Evolutionary conservation across 2,888 invertebrate species (phyloP).

Genomic region (Tetragonula carbonaria): DNA sequence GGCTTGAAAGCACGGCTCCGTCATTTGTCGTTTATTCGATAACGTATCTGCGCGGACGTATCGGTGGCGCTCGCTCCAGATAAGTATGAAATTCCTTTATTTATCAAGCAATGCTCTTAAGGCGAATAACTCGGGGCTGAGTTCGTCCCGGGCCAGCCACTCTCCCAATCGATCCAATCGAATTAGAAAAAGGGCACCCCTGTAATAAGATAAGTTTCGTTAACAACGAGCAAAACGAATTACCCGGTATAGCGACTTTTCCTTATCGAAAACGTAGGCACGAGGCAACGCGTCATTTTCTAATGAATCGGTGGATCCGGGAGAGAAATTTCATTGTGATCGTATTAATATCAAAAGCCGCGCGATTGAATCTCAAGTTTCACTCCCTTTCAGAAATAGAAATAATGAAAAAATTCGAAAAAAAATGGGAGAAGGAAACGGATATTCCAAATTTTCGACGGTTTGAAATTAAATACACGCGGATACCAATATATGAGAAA

Average conservation of each 20-base stretch:
- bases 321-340: not conserved
- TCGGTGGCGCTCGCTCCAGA: constrained; percentile 58
- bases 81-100: constrained; percentile 75
- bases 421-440: too few relatives aligned
- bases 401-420: too few relatives aligned
- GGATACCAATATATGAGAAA: not conserved
- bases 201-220: constrained; percentile 60
- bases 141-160: constrained; percentile 1
- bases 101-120: constrained; percentile 82
- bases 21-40: constrained; percentile 64
- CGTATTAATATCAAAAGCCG: not conserved
- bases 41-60: constrained; percentile 29
- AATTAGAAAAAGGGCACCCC: constrained; percentile 50
- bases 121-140: constrained; percentile 1
- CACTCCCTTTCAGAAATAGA: too few relatives aligned
- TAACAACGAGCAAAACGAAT: constrained; percentile 44
- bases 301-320: not conserved
- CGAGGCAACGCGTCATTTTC: not conserved
- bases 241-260: constrained; percentile 28
- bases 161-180: constrained; percentile 56
- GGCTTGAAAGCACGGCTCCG: constrained; percentile 63
- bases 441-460: not conserved
- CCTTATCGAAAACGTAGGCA: not conserved
- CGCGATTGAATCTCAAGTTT: not conserved
- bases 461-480: not conserved